Evolutionary conservation across 2,797 vertebrate genomes (phyloP).

Genomic region (Chrysocyon brachyurus): DNA sequence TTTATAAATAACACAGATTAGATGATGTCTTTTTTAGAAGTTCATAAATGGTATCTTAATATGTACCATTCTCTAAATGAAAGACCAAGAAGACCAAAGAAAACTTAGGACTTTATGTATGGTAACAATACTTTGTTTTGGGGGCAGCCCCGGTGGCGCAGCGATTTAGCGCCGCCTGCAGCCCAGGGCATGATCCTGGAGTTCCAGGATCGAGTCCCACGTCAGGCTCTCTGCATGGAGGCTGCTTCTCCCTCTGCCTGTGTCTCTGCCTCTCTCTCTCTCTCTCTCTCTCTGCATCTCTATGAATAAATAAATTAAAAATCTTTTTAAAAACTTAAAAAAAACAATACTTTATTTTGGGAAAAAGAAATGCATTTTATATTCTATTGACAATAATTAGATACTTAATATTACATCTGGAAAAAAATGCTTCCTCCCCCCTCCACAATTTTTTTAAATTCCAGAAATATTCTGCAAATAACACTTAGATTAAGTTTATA

Average conservation of each 20-base stretch:
- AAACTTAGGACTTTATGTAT: slow-evolving; percentile 26
- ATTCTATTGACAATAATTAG: background rate
- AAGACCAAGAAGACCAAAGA: slow-evolving; percentile 19
- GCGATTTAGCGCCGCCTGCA: no score
- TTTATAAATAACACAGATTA: background rate
- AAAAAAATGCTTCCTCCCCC: background rate
- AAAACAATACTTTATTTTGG: background rate
- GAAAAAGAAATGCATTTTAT: background rate
- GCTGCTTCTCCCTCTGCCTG: no score
- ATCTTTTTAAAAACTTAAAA: no score
- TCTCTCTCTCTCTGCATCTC: no score
- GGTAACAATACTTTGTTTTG: slow-evolving; percentile 11
- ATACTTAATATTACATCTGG: background rate
- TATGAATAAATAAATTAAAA: no score
- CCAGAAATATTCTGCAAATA: background rate
- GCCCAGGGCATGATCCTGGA: no score
- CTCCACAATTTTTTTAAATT: background rate
- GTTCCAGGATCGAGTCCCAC: no score
- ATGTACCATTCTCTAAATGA: slow-evolving; percentile 18
- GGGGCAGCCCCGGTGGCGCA: no score
- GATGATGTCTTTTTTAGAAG: background rate
- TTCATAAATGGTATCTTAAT: background rate
- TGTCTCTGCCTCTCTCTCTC: no score
- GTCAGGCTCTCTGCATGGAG: no score
- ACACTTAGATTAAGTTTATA: background rate